Percentiles rank a stretch among this genome's conserved stretches.
Evolutionary conservation across 2,113 vertebrate genomes (phyloP).

Genomic region (Podarcis raffonei): DNA sequence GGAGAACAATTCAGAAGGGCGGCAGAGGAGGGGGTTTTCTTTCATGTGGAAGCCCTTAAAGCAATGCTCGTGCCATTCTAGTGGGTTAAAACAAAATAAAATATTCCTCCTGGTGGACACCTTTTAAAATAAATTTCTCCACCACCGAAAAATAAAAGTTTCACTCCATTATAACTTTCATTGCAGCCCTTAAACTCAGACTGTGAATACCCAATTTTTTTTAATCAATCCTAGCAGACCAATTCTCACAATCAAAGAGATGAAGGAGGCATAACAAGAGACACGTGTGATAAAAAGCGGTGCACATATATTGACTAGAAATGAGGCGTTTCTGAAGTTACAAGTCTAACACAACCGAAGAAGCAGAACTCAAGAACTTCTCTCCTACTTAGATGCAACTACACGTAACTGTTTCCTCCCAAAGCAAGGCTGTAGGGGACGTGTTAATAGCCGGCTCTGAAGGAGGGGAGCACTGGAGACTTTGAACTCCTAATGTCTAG

Average conservation of each 20-base stretch:
- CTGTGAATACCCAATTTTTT: not conserved
- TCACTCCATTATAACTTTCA: not conserved
- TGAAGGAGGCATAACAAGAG: not conserved
- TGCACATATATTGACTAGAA: too few relatives aligned
- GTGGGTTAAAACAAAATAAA: too few relatives aligned
- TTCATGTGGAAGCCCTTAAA: too few relatives aligned
- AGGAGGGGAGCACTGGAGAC: not conserved
- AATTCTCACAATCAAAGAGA: not conserved
- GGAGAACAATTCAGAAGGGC: too few relatives aligned
- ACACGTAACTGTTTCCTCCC: not conserved
- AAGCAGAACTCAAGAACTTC: not conserved
- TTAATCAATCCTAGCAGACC: too few relatives aligned
- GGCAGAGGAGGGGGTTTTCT: too few relatives aligned
- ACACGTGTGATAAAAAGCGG: not conserved
- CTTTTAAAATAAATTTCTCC: too few relatives aligned
- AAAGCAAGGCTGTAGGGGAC: not conserved
- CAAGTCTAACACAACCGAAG: not conserved
- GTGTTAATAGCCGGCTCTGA: not conserved
- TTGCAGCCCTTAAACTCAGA: not conserved
- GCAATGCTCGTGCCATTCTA: too few relatives aligned
- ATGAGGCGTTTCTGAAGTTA: not conserved
- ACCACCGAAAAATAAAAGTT: too few relatives aligned
- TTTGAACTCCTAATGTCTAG: conserved; percentile 17
- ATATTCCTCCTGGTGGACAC: too few relatives aligned
- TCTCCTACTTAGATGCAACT: not conserved